Evolutionary conservation across 1,140 invertebrate genomes (phyloP), one percentile per base, ranked within the genome.

Genomic region (Prorops nasuta): DNA sequence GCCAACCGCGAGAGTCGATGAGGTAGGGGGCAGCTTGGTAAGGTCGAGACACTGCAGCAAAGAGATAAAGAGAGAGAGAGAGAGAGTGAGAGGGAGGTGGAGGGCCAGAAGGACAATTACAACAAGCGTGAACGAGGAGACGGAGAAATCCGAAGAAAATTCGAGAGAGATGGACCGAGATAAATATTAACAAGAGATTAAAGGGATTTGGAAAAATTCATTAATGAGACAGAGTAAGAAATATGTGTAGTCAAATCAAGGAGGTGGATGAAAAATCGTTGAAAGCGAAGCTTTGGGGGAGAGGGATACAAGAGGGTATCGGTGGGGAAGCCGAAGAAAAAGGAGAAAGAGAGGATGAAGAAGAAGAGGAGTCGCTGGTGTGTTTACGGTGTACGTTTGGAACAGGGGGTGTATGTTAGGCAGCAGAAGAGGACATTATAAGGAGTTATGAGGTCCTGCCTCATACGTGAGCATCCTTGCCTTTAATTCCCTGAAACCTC

Each of bases 341-440:
- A 10, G 41, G 34, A 6, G 42, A 18, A 19, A 18, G 8, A 37
- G 32, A 39, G 28, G 42, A 35, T 32, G 31, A 34, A 35, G 36
- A 17, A 41, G 41, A 58, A 54, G 64, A 40, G 44, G 18, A 16
- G 21, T 51, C 56, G 65, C 60, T 57, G 54, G 60, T 60, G 67
- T 68, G 69, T 70, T 67, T 60, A 65, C 64, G 62, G 58, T 75
- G 69, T 69, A 58, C 59, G 24, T 32, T 48, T 46, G 61, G 60
- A 50, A 66, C 60, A 54, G 69, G 66, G 71, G 72, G 72, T 76
- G 71, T 73, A 73, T 66, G 69, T 71, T 74, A 76, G 72, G 73
- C 69, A 74, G 74, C 69, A 72, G 69, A 74, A 74, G 72, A 76
- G 73, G 71, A 76, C 71, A 76, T 76, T 76, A 76, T 72, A 74